Conservation (phyloP, 2,888 invertebrate species). For the Ceraclea dissimilis region DNA sequence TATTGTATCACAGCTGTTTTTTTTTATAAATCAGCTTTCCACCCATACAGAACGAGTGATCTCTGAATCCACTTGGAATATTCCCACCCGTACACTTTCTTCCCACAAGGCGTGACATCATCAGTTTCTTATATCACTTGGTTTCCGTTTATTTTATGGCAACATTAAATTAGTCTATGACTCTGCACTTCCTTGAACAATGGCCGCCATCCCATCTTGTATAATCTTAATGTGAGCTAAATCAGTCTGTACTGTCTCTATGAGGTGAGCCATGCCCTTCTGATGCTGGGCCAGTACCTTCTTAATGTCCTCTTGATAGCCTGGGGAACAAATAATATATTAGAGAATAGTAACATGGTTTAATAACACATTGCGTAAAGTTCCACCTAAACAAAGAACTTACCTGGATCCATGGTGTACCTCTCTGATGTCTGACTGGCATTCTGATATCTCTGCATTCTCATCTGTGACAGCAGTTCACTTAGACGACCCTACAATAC, state of each 20-base stretch:
- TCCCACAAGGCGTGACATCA: too few species aligned
- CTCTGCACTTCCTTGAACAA: slow-evolving; percentile 34
- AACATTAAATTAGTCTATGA: neutral
- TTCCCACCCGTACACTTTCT: too few species aligned
- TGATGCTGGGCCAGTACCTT: slow-evolving; percentile 82
- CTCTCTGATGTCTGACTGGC: slow-evolving; percentile 56
- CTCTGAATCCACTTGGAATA: too few species aligned
- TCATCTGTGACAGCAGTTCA: slow-evolving; percentile 82
- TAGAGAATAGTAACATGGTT: neutral
- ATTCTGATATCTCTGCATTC: slow-evolving; percentile 60
- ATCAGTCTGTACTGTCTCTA: slow-evolving; percentile 76
- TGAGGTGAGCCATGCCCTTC: slow-evolving; percentile 78
- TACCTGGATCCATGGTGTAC: slow-evolving; percentile 63
- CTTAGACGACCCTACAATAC: slow-evolving; percentile 55
- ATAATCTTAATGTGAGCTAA: slow-evolving; percentile 70
- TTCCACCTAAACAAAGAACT: too few species aligned
- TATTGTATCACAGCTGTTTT: too few species aligned
- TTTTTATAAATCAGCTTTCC: too few species aligned
- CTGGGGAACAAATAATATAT: slow-evolving; percentile 27
- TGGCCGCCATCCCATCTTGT: slow-evolving; percentile 65
- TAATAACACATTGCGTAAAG: too few species aligned
- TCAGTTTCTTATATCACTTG: too few species aligned
- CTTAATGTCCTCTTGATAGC: slow-evolving; percentile 62
- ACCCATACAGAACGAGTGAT: too few species aligned
- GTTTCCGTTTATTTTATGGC: too few species aligned